Percentiles rank a stretch among this genome's conserved stretches.
phyloP scores from a whole-genome alignment of 35 echinoderm and acorn worm species.

The Apostichopus japonicus region DNA sequence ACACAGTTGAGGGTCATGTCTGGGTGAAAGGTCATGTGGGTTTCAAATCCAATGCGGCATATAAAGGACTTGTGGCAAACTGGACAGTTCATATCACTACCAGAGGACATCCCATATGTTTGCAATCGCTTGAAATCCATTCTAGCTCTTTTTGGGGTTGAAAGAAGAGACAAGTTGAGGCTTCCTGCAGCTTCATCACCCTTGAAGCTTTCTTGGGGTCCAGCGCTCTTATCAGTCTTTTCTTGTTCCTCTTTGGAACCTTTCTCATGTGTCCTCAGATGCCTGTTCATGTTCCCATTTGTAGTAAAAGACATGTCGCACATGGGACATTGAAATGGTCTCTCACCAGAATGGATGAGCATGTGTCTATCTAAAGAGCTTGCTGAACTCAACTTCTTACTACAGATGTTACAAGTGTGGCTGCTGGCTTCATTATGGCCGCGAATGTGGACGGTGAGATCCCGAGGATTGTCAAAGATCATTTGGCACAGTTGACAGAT shows the following conservation, averaged over 20 bases:
- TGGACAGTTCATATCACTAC: constrained; percentile 72
- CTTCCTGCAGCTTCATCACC: background rate
- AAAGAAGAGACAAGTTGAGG: background rate
- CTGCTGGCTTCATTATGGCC: constrained; percentile 74
- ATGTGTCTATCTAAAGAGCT: constrained; percentile 98
- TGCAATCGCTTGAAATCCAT: background rate
- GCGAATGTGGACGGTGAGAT: constrained; percentile 86
- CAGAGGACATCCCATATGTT: constrained; percentile 10
- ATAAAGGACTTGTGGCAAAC: constrained; percentile 92
- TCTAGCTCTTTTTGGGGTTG: constrained; percentile 9
- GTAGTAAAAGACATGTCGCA: constrained; percentile 96
- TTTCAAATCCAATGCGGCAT: constrained; percentile 85
- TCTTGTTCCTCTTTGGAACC: constrained; percentile 25
- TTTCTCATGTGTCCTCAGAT: constrained; percentile 93
- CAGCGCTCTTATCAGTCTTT: constrained; percentile 27
- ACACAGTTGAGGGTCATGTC: constrained; percentile 73
- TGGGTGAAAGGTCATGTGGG: constrained; percentile 87
- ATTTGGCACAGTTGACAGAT: constrained; percentile 82
- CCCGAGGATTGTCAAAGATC: constrained; percentile 66
- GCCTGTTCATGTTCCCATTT: constrained; percentile 98
- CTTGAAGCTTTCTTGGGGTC: background rate
- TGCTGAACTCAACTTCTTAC: constrained; percentile 90
- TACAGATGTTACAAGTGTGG: constrained; percentile 93
- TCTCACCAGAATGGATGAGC: constrained; percentile 96
- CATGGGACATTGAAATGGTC: constrained; percentile 88